These are phyloP conservation scores for Apotomis turbidana DNA, from an alignment of 2,888 invertebrate species.

Conservation along the genomic window DNA sequence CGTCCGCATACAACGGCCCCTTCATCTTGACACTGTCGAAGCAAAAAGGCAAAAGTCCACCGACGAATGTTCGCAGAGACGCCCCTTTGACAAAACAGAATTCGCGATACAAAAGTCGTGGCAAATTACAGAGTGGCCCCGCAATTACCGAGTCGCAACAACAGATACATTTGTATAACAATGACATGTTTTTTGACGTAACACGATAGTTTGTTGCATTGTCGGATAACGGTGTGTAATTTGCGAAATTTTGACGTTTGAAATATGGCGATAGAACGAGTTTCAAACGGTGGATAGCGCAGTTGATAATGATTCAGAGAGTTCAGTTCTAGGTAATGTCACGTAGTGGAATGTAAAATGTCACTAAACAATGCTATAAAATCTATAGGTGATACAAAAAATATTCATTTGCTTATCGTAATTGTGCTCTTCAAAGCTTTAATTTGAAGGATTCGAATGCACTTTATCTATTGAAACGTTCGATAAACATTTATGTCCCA, in stretches of 20 bases:
- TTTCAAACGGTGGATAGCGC: conserved; percentile 5
- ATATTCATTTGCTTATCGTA: too few species aligned
- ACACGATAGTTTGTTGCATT: conserved; percentile 64
- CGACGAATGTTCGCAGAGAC: neutral
- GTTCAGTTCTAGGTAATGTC: too few species aligned
- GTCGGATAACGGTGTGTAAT: conserved; percentile 42
- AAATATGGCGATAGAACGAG: conserved; percentile 15
- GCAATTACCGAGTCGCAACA: conserved; percentile 76
- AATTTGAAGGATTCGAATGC: too few species aligned
- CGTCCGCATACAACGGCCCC: neutral
- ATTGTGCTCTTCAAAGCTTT: too few species aligned
- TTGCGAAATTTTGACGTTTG: conserved; percentile 28
- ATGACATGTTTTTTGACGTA: conserved; percentile 73
- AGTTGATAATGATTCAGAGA: neutral
- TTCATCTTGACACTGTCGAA: conserved; percentile 3
- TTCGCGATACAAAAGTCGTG: conserved; percentile 66
- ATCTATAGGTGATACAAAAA: too few species aligned
- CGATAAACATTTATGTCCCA: conserved; percentile 22
- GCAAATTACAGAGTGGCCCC: conserved; percentile 75
- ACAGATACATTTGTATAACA: conserved; percentile 84
- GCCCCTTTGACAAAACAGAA: conserved; percentile 15
- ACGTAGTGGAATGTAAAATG: too few species aligned
- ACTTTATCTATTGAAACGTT: neutral
- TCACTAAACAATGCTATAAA: too few species aligned
- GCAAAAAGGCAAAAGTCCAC: conserved; percentile 17